Evolutionary conservation across 64 coral and sea anemone species (phyloP).

Genomic region (Pocillopora verrucosa): DNA sequence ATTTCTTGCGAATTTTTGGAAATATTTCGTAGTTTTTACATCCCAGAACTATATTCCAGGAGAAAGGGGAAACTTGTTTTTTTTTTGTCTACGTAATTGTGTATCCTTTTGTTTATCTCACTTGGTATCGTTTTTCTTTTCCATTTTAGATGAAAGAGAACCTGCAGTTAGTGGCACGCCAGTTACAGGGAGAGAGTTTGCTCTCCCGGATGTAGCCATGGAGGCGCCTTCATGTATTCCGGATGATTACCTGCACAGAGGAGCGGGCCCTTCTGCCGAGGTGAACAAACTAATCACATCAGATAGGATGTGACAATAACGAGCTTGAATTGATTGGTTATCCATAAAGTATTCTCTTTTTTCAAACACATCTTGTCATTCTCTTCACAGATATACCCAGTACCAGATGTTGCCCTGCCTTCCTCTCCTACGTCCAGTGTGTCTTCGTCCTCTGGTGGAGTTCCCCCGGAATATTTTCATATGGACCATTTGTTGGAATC

Average conservation of each 20-base stretch:
- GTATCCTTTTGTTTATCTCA: neutral
- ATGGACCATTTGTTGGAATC: conserved; percentile 30
- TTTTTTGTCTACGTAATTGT: neutral
- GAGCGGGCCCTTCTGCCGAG: neutral
- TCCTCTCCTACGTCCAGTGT: conserved; percentile 42
- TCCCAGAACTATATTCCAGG: too few species aligned
- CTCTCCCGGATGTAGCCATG: conserved; percentile 67
- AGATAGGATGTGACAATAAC: neutral
- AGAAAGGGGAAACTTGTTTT: neutral
- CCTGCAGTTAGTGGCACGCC: neutral
- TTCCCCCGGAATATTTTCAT: conserved; percentile 33
- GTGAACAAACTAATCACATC: neutral
- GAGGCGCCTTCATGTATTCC: conserved; percentile 38
- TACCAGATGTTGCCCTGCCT: conserved; percentile 30
- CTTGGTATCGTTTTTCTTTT: neutral
- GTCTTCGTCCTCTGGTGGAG: conserved; percentile 16
- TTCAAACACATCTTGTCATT: conserved; percentile 2
- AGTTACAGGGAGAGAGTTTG: conserved; percentile 19
- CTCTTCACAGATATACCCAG: conserved; percentile 16
- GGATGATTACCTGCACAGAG: neutral
- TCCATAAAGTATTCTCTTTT: neutral
- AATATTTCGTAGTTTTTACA: too few species aligned
- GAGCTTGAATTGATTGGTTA: neutral
- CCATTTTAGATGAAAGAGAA: conserved; percentile 21
- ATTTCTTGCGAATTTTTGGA: too few species aligned